phyloP scores from a whole-genome alignment of 2,113 vertebrate species.

The Seriola rivoliana region DNA sequence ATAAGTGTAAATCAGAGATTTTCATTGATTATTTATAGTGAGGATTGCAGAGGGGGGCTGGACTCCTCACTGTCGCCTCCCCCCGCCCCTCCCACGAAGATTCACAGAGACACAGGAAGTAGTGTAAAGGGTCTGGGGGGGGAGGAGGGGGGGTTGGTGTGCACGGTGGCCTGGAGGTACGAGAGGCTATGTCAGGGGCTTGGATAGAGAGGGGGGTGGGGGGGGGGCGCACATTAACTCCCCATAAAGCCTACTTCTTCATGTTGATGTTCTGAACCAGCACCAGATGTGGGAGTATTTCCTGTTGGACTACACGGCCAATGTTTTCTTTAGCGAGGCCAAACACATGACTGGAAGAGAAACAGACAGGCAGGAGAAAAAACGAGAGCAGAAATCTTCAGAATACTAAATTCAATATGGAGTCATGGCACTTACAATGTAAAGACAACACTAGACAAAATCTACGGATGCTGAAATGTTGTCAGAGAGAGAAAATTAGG shows the following conservation, averaged over 20 bases:
- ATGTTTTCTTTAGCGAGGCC: constrained; percentile 81
- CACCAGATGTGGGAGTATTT: constrained; percentile 87
- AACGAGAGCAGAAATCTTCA: constrained; percentile 24
- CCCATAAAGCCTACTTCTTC: constrained; percentile 79
- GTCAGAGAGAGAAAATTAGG: background rate
- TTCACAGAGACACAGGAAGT: constrained; percentile 61
- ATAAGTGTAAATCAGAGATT: constrained; percentile 52
- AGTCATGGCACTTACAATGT: constrained; percentile 1
- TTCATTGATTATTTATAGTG: constrained; percentile 68
- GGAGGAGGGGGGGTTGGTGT: constrained; percentile 21
- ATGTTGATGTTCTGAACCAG: constrained; percentile 84
- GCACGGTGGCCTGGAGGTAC: constrained; percentile 56
- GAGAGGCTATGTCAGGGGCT: constrained; percentile 44
- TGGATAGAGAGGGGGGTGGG: constrained; percentile 32
- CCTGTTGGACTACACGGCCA: constrained; percentile 77
- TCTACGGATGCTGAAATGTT: background rate
- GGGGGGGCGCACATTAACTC: constrained; percentile 72
- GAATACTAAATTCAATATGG: constrained; percentile 25
- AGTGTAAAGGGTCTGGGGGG: constrained; percentile 14
- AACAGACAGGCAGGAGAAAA: constrained; percentile 53
- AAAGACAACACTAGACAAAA: constrained; percentile 15
- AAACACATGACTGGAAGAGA: constrained; percentile 73
- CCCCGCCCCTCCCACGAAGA: constrained; percentile 15
- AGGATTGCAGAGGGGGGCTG: constrained; percentile 25
- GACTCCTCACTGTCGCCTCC: constrained; percentile 14